Conservation (phyloP, 2,888 invertebrate species). For the Drosophila diplacantha region DNA sequence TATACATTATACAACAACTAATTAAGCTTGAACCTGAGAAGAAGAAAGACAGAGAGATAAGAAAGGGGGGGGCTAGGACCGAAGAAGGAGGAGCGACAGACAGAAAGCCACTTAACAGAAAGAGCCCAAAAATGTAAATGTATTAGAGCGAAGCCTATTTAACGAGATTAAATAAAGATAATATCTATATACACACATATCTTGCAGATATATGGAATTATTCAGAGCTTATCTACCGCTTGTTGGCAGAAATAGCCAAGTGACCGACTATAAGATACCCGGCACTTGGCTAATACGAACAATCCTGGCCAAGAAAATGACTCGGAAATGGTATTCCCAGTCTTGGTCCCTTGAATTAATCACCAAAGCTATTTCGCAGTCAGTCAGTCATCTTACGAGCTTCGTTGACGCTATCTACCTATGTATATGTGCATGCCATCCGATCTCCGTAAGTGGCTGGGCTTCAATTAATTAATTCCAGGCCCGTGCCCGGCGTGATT, state of each 20-base stretch:
- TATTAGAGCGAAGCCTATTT: constrained; percentile 53
- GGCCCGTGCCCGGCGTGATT: constrained; percentile 19
- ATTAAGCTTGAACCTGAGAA: constrained; percentile 31
- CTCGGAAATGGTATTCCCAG: too few species aligned
- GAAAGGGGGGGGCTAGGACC: constrained; percentile 9
- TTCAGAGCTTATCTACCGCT: neutral
- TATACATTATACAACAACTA: constrained; percentile 18
- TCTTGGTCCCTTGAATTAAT: neutral
- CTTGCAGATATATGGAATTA: neutral
- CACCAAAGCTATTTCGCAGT: neutral
- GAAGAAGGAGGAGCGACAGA: constrained; percentile 7
- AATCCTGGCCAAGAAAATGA: too few species aligned
- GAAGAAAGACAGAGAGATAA: constrained; percentile 21
- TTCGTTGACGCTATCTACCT: neutral
- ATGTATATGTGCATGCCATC: too few species aligned
- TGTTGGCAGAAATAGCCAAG: too few species aligned
- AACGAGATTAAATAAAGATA: constrained; percentile 66
- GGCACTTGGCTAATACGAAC: too few species aligned
- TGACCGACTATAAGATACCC: too few species aligned
- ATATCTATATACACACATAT: constrained; percentile 37
- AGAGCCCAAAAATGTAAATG: constrained; percentile 43
- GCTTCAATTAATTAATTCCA: constrained; percentile 28
- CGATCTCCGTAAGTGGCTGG: constrained; percentile 10
- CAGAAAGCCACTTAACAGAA: constrained; percentile 9
- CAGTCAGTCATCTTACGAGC: neutral